Conservation (phyloP, 2,797 vertebrate species). For the Melanotaenia pygmaea region DNA sequence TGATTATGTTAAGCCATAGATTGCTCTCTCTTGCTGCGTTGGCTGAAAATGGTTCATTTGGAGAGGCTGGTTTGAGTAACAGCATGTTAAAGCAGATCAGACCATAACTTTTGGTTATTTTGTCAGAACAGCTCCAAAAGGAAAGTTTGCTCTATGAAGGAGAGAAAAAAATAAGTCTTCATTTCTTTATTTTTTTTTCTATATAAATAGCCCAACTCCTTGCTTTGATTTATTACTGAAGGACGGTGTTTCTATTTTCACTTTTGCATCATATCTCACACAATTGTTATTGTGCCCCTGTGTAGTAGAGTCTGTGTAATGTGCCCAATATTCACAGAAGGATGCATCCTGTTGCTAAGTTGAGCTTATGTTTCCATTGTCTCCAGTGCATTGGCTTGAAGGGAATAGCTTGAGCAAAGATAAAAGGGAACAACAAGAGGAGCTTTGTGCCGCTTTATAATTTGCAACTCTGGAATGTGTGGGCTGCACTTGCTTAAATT, state of each 20-base stretch:
- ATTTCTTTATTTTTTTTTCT: background rate
- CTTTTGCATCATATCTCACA: constrained; percentile 38
- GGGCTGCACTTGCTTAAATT: constrained; percentile 51
- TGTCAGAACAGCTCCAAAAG: background rate
- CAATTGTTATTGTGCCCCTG: constrained; percentile 43
- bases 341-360: constrained; percentile 73
- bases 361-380: constrained; percentile 69
- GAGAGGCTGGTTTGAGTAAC: constrained; percentile 11
- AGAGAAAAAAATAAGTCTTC: background rate
- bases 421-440: constrained; percentile 69
- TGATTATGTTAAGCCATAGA: constrained; percentile 20
- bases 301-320: constrained; percentile 27
- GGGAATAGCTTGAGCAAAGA: constrained; percentile 67
- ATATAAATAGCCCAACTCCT: constrained; percentile 3
- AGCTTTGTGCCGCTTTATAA: constrained; percentile 69
- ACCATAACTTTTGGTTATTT: constrained; percentile 2
- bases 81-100: constrained; percentile 9
- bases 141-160: constrained; percentile 4
- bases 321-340: constrained; percentile 39
- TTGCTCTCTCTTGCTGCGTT: constrained; percentile 10
- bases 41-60: constrained; percentile 15
- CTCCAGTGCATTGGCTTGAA: constrained; percentile 55
- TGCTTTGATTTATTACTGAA: constrained; percentile 22
- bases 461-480: constrained; percentile 66
- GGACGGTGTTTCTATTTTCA: constrained; percentile 52